Evolutionary conservation across 2,113 vertebrate genomes (phyloP), one percentile per base, ranked within the genome.

Genomic region (Oriolus oriolus): DNA sequence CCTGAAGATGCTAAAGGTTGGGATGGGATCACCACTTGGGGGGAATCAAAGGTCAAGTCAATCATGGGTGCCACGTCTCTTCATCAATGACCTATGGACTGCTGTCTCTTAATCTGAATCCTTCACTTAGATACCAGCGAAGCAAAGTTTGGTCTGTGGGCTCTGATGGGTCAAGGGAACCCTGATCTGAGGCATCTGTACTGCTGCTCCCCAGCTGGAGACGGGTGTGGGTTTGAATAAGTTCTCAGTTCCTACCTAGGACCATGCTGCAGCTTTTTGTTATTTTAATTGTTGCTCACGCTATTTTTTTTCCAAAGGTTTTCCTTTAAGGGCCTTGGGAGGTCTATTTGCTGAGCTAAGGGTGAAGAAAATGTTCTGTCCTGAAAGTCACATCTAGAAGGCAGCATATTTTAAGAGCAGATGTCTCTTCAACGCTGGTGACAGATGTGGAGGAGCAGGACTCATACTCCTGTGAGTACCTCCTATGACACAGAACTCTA

Each of bases 251-350:
- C 26, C 69, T 59, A 52, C 20, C 6, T 9, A 69, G 16, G 13
- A 20, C 6, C 16, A 31, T 0, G 1, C 13, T 44, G 21, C 35
- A 71, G 3, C 5, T 47, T 33, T 74, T 2, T 35, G 27, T 19
- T 56, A 22, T 63, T 75, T 52, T 45, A 41, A 20, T 44, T 77
- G 56, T 41, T 63, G 15, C 19, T 78, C 49, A 49, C 5, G 3
- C 4, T 42, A 4, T 11, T 42, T 81, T 84, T 66, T 66, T 69
- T 76, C 19, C 16, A 31, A 47, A 93, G 4, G 10, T 57, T 84
- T 84, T 63, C 16, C 16, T 53, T 22, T 28, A n/a, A 52, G 28
- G 22, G 6, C 12, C 8, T 18, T 56, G 26, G 6, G 20, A 87
- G 6, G 10, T 64, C n/a, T 81, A 4, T 54, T 90, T 56, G 39